Percentiles rank a stretch among this genome's conserved stretches.
Conservation (phyloP, 2,888 invertebrate species). For the Teinopalpus imperialis region DNA sequence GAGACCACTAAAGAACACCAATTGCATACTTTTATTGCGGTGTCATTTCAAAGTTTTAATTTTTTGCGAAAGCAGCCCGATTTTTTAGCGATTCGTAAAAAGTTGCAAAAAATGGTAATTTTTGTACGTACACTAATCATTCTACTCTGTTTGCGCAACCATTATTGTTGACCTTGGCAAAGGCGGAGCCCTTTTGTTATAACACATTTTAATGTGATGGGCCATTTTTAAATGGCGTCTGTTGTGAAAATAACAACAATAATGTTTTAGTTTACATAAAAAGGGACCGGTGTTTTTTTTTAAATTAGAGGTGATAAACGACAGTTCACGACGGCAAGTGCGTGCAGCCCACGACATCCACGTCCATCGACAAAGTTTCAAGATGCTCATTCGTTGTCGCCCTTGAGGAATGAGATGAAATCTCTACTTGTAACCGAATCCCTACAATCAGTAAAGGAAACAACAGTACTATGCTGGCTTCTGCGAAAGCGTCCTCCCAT, state of each 20-base stretch:
- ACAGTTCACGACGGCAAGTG: too few species aligned
- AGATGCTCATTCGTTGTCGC: too few species aligned
- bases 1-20: constrained; percentile 47
- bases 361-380: too few species aligned
- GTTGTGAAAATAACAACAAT: constrained; percentile 28
- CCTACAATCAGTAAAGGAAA: too few species aligned
- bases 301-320: too few species aligned
- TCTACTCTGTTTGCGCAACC: constrained; percentile 56
- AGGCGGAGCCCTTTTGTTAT: constrained; percentile 37
- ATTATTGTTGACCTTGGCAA: constrained; percentile 40
- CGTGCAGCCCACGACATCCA: too few species aligned
- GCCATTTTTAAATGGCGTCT: constrained; percentile 25
- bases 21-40: constrained; percentile 36
- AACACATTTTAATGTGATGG: constrained; percentile 29
- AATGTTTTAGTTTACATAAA: constrained; percentile 3
- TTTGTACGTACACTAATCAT: constrained; percentile 44
- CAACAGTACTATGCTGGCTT: too few species aligned
- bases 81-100: constrained; percentile 51
- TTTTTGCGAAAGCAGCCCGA: constrained; percentile 52
- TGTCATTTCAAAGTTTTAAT: constrained; percentile 38
- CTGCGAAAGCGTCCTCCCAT: too few species aligned
- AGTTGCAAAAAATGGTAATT: constrained; percentile 56
- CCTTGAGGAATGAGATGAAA: too few species aligned
- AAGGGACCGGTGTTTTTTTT: constrained; percentile 6
- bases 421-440: too few species aligned